phyloP scores from a whole-genome alignment of 2,797 vertebrate genomes.

The Epinephelus malabaricus region DNA sequence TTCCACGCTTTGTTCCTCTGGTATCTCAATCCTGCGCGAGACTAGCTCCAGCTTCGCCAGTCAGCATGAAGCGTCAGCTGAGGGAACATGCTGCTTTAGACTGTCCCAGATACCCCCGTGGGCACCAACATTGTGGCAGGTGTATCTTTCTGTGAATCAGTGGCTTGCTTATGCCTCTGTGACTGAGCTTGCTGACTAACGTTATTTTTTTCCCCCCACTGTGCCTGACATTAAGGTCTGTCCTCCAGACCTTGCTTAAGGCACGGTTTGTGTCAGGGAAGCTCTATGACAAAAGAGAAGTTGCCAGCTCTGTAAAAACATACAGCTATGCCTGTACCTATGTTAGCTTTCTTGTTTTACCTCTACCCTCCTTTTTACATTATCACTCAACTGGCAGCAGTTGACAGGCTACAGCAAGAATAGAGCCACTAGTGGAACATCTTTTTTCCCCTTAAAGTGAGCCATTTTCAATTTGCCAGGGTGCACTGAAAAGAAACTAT shows the following conservation, averaged over 20 bases:
- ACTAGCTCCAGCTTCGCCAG: constrained; percentile 10
- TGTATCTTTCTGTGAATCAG: constrained; percentile 44
- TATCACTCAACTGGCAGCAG: constrained; percentile 22
- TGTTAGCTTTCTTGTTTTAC: constrained; percentile 11
- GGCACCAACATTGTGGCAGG: constrained; percentile 39
- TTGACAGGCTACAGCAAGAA: constrained; percentile 6
- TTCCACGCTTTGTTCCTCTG: constrained; percentile 26
- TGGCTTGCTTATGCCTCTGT: constrained; percentile 15
- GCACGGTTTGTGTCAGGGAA: constrained; percentile 16
- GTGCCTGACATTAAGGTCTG: constrained; percentile 11
- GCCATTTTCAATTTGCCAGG: not conserved
- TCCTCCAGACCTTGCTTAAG: constrained; percentile 35
- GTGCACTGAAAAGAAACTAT: constrained; percentile 7
- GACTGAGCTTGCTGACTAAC: constrained; percentile 21
- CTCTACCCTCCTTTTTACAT: constrained; percentile 9
- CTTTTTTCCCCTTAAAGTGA: not conserved
- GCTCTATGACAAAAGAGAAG: constrained; percentile 9
- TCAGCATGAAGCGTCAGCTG: constrained; percentile 5
- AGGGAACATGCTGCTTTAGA: constrained; percentile 24
- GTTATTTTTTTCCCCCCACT: not conserved
- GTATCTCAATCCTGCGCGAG: constrained; percentile 13
- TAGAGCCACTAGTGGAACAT: not conserved
- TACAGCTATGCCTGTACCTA: constrained; percentile 1
- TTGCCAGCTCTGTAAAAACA: not conserved
- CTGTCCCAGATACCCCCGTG: constrained; percentile 28